These are phyloP conservation scores for Pandemis corylana DNA, from an alignment of 2,888 invertebrate genomes.

Conservation along the genomic window DNA sequence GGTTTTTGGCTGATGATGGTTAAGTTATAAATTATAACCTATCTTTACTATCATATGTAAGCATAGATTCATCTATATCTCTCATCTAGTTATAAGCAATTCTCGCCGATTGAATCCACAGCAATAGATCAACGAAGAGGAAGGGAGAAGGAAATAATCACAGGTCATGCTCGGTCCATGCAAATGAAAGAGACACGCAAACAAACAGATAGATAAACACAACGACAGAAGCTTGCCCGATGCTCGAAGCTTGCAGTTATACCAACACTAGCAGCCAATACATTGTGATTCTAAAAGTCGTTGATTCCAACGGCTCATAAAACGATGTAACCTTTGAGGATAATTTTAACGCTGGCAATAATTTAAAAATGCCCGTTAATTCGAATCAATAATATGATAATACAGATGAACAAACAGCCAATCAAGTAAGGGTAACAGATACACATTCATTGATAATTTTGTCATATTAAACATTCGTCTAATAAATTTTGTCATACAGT, in stretches of 20 bases:
- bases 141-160: constrained; percentile 69
- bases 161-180: constrained; percentile 81
- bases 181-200: constrained; percentile 83
- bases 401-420: constrained; percentile 66
- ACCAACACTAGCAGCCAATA: constrained; percentile 69
- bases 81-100: constrained; percentile 51
- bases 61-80: constrained; percentile 31
- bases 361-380: constrained; percentile 44
- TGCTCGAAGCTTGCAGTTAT: constrained; percentile 70
- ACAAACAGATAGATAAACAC: constrained; percentile 77
- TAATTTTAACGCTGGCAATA: constrained; percentile 38
- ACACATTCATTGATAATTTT: constrained; percentile 72
- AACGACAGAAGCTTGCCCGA: constrained; percentile 79
- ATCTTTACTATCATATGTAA: constrained; percentile 15
- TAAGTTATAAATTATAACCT: constrained; percentile 17
- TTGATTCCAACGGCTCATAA: constrained; percentile 55
- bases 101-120: constrained; percentile 60
- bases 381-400: constrained; percentile 44
- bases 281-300: constrained; percentile 67
- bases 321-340: constrained; percentile 47
- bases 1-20: constrained; percentile 34
- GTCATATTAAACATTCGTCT: constrained; percentile 75
- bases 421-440: constrained; percentile 74
- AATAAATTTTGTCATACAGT: constrained; percentile 80
- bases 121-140: constrained; percentile 65